Evolutionary conservation across 2,797 vertebrate genomes (phyloP).

Genomic region (Ambastaia sidthimunki): DNA sequence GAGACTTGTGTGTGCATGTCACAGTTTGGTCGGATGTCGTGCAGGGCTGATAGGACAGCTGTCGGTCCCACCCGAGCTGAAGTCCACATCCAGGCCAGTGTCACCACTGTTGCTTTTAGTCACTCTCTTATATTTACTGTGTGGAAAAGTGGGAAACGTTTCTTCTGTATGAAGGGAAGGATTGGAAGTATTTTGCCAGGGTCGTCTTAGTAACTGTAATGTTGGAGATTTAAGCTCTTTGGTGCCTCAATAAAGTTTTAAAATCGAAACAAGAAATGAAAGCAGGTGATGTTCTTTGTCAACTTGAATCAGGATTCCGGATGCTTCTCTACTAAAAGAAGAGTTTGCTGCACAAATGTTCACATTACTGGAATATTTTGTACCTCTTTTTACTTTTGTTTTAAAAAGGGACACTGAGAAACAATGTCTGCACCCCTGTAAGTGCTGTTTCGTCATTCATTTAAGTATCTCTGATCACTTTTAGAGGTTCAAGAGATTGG

Average conservation of each 20-base stretch:
- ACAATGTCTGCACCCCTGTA: conserved; percentile 63
- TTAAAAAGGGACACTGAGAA: conserved; percentile 66
- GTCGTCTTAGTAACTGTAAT: neutral
- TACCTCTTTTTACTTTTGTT: conserved; percentile 69
- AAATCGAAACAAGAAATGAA: conserved; percentile 6
- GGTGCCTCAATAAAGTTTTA: neutral
- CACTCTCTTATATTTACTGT: conserved; percentile 38
- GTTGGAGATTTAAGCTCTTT: neutral
- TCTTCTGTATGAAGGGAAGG: neutral
- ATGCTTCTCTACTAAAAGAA: conserved; percentile 8
- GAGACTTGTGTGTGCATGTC: conserved; percentile 21
- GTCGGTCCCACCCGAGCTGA: conserved; percentile 53
- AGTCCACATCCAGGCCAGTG: conserved; percentile 22
- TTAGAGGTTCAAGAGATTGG: neutral
- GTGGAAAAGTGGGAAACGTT: neutral
- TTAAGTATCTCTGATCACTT: neutral
- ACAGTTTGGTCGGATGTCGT: conserved; percentile 42
- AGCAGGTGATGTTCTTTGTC: conserved; percentile 66
- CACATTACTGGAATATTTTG: conserved; percentile 67
- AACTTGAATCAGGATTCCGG: conserved; percentile 5
- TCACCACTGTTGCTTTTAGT: conserved; percentile 53
- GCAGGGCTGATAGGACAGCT: conserved; percentile 58
- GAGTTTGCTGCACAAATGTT: conserved; percentile 62
- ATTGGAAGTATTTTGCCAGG: neutral
- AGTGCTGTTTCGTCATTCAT: conserved; percentile 61